phyloP scores from a whole-genome alignment of 2,888 invertebrate genomes.

The Melanostoma mellinum region DNA sequence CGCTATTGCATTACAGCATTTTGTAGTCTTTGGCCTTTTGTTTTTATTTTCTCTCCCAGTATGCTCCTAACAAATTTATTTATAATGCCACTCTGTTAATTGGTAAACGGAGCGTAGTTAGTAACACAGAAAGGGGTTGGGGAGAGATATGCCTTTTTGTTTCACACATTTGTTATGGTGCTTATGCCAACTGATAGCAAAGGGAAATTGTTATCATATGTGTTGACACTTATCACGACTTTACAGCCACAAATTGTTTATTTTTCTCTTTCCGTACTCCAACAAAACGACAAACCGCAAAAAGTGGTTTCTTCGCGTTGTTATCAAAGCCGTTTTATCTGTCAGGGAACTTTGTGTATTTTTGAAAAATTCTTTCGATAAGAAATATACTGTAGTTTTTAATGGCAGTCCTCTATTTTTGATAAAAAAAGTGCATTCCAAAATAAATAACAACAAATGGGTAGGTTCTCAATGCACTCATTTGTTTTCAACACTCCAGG shows the following conservation, averaged over 20 bases:
- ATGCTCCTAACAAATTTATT: neutral
- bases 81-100: slow-evolving; percentile 36
- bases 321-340: neutral
- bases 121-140: neutral
- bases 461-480: too few relatives aligned
- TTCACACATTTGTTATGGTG: slow-evolving; percentile 17
- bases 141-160: slow-evolving; percentile 7
- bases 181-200: slow-evolving; percentile 1
- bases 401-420: neutral
- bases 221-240: slow-evolving; percentile 43
- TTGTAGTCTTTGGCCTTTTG: neutral
- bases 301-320: neutral
- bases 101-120: slow-evolving; percentile 4
- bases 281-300: slow-evolving; percentile 1
- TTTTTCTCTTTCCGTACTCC: neutral
- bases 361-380: neutral
- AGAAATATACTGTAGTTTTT: neutral
- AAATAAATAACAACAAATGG: too few relatives aligned
- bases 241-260: slow-evolving; percentile 7
- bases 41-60: neutral
- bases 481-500: too few relatives aligned
- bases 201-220: slow-evolving; percentile 56
- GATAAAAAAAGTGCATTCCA: neutral
- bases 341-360: slow-evolving; percentile 7
- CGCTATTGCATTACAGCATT: neutral